Conservation (phyloP, 2,797 vertebrate species). For the Clarias laeviceps region DNA sequence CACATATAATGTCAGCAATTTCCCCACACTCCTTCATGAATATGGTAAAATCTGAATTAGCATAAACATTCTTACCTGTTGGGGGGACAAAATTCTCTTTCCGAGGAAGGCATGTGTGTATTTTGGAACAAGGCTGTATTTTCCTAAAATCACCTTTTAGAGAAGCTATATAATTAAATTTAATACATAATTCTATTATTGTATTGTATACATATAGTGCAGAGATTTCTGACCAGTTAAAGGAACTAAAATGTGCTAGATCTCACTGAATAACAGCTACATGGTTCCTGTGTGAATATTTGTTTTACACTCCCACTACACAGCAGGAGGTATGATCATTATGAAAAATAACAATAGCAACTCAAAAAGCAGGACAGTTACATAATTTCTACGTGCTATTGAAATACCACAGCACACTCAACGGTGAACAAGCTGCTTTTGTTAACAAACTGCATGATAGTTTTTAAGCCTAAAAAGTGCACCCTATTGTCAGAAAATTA, state of each 20-base stretch:
- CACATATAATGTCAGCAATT: background rate
- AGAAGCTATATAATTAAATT: background rate
- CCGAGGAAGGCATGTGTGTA: background rate
- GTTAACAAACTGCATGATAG: background rate
- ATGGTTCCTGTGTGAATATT: background rate
- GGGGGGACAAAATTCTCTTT: background rate
- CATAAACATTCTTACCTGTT: background rate
- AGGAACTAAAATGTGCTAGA: background rate
- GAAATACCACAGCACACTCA: background rate
- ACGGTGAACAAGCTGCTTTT: background rate
- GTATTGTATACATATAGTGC: background rate
- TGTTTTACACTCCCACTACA: background rate
- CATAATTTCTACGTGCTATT: background rate
- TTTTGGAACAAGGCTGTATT: background rate
- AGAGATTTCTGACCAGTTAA: background rate
- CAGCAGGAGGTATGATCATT: background rate
- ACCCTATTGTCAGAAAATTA: background rate
- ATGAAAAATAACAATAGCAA: background rate
- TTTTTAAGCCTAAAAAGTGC: background rate
- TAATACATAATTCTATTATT: background rate
- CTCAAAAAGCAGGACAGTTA: background rate
- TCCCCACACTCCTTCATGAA: background rate
- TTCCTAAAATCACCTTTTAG: background rate
- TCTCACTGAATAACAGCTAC: background rate
- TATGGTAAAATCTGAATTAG: background rate